Evolutionary conservation across 2,113 vertebrate genomes (phyloP).

Genomic region (Agapornis roseicollis): DNA sequence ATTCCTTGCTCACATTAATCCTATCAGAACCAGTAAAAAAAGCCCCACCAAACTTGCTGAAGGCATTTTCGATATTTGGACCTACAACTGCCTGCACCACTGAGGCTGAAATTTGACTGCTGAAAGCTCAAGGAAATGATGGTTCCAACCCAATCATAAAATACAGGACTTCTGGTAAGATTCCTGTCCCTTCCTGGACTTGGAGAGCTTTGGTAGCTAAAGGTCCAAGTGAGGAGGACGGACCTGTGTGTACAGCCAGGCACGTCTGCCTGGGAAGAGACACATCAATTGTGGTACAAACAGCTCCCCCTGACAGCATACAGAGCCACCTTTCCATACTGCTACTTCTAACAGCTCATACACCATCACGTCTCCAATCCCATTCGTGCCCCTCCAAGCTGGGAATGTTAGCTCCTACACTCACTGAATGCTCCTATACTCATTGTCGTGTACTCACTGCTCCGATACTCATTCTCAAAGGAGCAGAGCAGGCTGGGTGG

Average conservation of each 20-base stretch:
- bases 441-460: no score
- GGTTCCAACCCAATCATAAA: neutral
- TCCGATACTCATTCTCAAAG: neutral
- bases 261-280: neutral
- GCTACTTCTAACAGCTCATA: neutral
- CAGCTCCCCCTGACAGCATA: neutral
- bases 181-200: neutral
- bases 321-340: neutral
- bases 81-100: neutral
- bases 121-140: neutral
- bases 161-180: neutral
- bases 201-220: neutral
- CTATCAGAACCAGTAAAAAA: rapidly evolving
- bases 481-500: neutral
- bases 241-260: rapidly evolving
- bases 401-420: neutral
- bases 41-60: neutral
- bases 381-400: neutral
- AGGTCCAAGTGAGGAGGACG: neutral
- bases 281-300: neutral
- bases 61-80: neutral
- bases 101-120: neutral
- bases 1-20: neutral
- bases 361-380: neutral
- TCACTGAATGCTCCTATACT: no score